These are phyloP conservation scores for Daphoenositta chrysoptera DNA, from an alignment of 2,113 vertebrate species.

Conservation along the genomic window DNA sequence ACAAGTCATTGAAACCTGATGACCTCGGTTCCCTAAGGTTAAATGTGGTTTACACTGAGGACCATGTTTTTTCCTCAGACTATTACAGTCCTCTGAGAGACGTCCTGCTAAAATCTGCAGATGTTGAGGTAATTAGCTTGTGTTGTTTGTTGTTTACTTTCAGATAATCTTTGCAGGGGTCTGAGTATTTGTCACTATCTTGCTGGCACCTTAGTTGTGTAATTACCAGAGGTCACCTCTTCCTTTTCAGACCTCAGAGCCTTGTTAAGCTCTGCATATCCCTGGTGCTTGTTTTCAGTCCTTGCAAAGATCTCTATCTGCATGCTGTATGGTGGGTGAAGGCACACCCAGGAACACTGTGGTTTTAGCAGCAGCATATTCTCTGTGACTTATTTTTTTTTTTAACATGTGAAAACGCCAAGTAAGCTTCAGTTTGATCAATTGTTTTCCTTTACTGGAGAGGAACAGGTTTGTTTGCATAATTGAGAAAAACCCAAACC, in stretches of 20 bases:
- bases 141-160: background rate
- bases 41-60: constrained; percentile 97
- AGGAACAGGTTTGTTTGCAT: background rate
- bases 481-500: background rate
- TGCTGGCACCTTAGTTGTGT: background rate
- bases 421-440: background rate
- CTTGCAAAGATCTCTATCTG: constrained; percentile 52
- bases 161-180: background rate
- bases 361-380: background rate
- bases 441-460: background rate
- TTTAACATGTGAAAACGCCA: background rate
- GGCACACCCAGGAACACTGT: constrained; percentile 51
- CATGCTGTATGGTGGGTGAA: background rate
- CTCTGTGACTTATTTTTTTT: background rate
- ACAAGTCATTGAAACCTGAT: constrained; percentile 90
- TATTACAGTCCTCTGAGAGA: constrained; percentile 90
- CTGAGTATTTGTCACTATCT: background rate
- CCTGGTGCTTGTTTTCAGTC: constrained; percentile 16
- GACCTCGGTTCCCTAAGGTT: constrained; percentile 93
- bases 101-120: constrained; percentile 86
- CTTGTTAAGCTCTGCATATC: background rate
- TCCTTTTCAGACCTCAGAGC: background rate
- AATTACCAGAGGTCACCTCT: background rate
- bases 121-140: constrained; percentile 80
- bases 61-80: constrained; percentile 93